Conservation (phyloP, 2,888 invertebrate genomes). For the Athalia cordata region DNA sequence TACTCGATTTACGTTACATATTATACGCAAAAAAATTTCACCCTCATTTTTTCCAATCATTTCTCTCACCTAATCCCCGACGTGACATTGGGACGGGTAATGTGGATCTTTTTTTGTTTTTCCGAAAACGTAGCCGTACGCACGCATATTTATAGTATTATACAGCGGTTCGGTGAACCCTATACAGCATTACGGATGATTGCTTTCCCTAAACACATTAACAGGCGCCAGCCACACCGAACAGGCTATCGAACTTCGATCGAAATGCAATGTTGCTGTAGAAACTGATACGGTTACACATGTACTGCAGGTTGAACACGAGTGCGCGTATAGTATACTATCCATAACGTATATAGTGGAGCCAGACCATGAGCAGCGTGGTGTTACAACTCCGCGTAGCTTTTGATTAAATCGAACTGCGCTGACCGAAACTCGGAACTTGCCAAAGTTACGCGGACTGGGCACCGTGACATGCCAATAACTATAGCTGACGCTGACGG, state of each 20-base stretch:
- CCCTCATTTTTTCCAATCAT: too few relatives aligned
- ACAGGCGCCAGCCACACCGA: constrained; percentile 1
- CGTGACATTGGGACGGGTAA: too few relatives aligned
- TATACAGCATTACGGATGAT: constrained; percentile 22
- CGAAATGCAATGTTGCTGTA: constrained; percentile 3
- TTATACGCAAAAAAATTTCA: not conserved
- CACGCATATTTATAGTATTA: too few relatives aligned
- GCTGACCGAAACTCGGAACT: not conserved
- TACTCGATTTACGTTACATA: not conserved
- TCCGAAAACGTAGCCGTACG: too few relatives aligned
- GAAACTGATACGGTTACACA: constrained; percentile 17
- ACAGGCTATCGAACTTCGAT: constrained; percentile 32
- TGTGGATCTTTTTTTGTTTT: too few relatives aligned
- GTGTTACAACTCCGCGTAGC: not conserved
- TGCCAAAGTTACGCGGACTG: not conserved
- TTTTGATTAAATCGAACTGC: constrained; percentile 18
- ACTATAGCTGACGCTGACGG: too few relatives aligned
- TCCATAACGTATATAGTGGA: too few relatives aligned
- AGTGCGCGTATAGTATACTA: not conserved
- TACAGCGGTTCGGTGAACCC: constrained; percentile 2
- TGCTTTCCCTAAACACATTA: constrained; percentile 35
- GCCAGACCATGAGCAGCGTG: too few relatives aligned
- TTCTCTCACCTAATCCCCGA: too few relatives aligned
- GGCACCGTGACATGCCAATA: too few relatives aligned
- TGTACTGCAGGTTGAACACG: constrained; percentile 1